These are phyloP conservation scores for Acrobasis repandana DNA, from an alignment of 2,888 invertebrate genomes.

Conservation along the genomic window DNA sequence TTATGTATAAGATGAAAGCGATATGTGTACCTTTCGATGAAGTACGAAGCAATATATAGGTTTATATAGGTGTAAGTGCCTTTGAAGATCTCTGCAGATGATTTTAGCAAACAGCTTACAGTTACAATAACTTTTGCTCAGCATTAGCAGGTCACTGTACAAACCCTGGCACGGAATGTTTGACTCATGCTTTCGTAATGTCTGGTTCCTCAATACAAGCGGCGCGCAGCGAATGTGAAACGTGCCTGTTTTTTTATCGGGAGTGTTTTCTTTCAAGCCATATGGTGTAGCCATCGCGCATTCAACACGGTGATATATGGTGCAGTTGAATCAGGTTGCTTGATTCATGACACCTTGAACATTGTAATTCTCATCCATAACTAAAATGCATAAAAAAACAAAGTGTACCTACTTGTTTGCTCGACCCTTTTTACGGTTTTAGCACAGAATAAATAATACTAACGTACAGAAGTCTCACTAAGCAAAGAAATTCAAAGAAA, in stretches of 20 bases:
- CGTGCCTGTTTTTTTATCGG: conserved; percentile 20
- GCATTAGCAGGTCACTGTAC: conserved; percentile 18
- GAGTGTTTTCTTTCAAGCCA: conserved; percentile 15
- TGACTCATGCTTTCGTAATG: conserved; percentile 19
- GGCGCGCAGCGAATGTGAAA: conserved; percentile 12
- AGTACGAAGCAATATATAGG: no score
- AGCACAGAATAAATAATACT: no score
- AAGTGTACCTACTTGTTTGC: no score
- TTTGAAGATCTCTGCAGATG: not conserved
- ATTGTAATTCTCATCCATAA: no score
- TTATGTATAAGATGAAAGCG: no score
- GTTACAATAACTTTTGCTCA: conserved; percentile 17
- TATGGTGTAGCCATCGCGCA: conserved; percentile 17
- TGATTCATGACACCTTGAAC: not conserved
- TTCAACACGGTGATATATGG: not conserved
- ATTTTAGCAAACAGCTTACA: conserved; percentile 8
- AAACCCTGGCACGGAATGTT: conserved; percentile 7
- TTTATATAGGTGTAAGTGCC: no score
- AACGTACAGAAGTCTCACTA: no score
- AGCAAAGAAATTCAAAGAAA: no score
- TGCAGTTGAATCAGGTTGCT: not conserved
- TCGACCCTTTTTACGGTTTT: no score
- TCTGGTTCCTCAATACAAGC: conserved; percentile 16
- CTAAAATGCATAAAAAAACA: no score
- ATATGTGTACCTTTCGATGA: no score